A percentile compares a stretch with the other conserved stretches of the same genome.
These are phyloP conservation scores for Hirudo medicinalis DNA, from an alignment of 1,140 invertebrate species.

Conservation along the genomic window DNA sequence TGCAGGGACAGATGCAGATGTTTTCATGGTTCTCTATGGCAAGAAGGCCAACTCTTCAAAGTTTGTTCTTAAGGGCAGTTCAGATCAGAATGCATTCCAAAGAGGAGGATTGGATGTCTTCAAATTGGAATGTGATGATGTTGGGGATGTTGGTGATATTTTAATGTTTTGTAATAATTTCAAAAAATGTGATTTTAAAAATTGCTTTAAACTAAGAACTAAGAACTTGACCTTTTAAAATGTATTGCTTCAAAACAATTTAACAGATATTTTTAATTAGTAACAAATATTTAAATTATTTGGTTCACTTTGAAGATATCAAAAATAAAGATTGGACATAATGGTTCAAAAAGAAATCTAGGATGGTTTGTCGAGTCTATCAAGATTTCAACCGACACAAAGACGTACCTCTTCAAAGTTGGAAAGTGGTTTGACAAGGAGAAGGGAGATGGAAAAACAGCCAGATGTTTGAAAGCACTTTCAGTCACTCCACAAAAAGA, in stretches of 20 bases:
- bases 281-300: background rate
- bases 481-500: background rate
- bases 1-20: background rate
- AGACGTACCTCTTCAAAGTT: slow-evolving; percentile 35
- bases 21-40: background rate
- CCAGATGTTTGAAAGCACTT: slow-evolving; percentile 28
- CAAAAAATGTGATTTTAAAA: background rate
- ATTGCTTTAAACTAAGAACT: background rate
- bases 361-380: slow-evolving; percentile 41
- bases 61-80: background rate
- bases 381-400: slow-evolving; percentile 34
- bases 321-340: slow-evolving; percentile 38
- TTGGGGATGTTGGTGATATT: too few species aligned
- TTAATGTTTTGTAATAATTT: background rate
- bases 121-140: background rate
- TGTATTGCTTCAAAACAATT: too few species aligned
- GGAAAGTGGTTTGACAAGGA: slow-evolving; percentile 38
- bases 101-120: background rate
- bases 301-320: slow-evolving; percentile 29
- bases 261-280: background rate
- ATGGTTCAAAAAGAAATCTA: slow-evolving; percentile 30
- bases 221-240: background rate
- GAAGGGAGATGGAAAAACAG: slow-evolving; percentile 34
- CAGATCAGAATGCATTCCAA: background rate
- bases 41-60: background rate